phyloP scores from a whole-genome alignment of 2,888 invertebrate genomes.

The Protonemura montana region DNA sequence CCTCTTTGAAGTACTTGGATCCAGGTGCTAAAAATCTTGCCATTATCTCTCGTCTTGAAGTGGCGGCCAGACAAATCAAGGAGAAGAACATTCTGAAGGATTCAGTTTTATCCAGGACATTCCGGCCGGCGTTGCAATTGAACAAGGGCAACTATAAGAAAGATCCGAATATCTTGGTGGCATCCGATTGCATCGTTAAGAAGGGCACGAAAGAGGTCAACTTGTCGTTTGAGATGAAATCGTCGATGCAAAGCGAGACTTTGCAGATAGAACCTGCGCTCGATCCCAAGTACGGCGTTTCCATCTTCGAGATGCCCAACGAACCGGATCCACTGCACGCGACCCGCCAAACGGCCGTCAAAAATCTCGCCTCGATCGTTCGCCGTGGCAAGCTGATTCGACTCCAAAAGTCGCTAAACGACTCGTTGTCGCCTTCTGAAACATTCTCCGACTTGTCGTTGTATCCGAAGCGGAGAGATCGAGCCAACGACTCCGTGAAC shows the following conservation, averaged over 20 bases:
- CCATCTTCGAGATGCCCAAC: neutral
- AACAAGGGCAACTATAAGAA: too few relatives aligned
- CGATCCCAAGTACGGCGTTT: neutral
- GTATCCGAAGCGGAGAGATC: neutral
- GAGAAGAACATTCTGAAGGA: neutral
- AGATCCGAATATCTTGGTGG: neutral
- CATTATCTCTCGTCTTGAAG: too few relatives aligned
- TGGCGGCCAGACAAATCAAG: neutral
- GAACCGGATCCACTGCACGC: neutral
- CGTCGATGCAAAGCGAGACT: too few relatives aligned
- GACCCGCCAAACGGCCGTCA: neutral
- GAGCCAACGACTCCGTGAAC: neutral
- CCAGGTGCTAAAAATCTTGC: too few relatives aligned
- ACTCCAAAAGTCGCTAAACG: neutral
- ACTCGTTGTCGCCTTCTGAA: neutral
- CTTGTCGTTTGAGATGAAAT: neutral
- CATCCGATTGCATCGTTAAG: neutral
- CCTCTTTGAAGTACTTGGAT: too few relatives aligned
- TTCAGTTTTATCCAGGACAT: too few relatives aligned
- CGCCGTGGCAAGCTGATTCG: neutral
- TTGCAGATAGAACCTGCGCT: neutral
- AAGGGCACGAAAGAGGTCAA: neutral
- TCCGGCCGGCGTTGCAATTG: too few relatives aligned
- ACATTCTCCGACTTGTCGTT: neutral
- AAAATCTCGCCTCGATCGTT: neutral